phyloP scores from a whole-genome alignment of 2,888 invertebrate species.

The Xestia xanthographa region DNA sequence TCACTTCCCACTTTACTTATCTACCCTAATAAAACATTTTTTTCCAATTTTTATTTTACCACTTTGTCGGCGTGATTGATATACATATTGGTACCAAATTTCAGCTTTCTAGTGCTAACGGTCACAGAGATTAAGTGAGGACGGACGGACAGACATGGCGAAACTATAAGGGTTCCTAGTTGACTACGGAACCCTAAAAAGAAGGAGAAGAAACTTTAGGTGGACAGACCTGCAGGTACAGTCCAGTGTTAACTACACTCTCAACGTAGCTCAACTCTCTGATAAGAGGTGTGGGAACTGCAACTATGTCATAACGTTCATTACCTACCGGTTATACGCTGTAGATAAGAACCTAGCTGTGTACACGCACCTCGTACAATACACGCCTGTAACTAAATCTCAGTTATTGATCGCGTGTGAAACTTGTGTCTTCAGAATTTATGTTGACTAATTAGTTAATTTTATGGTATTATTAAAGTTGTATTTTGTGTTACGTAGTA shows the following conservation, averaged over 20 bases:
- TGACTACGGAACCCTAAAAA: too few species aligned
- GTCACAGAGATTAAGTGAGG: too few species aligned
- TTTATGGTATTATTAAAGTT: not conserved
- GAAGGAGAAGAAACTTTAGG: not conserved
- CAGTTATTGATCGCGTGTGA: constrained; percentile 44
- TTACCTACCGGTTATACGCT: constrained; percentile 30
- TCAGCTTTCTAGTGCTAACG: too few species aligned
- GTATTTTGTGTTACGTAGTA: too few species aligned
- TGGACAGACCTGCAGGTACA: not conserved
- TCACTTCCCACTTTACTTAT: too few species aligned
- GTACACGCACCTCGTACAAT: constrained; percentile 19
- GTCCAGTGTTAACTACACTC: not conserved
- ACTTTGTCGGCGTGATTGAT: too few species aligned
- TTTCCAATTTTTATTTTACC: too few species aligned
- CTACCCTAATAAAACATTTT: too few species aligned
- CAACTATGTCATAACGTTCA: constrained; percentile 25
- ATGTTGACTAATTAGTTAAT: not conserved
- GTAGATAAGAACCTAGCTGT: constrained; percentile 23
- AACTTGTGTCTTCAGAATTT: constrained; percentile 22
- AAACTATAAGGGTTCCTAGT: too few species aligned
- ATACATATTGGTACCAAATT: too few species aligned
- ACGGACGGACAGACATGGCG: too few species aligned
- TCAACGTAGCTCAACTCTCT: not conserved
- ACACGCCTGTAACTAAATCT: constrained; percentile 22
- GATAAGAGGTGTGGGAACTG: constrained; percentile 39